Evolutionary conservation across 1,140 invertebrate species (phyloP).

Genomic region (Lerema accius): DNA sequence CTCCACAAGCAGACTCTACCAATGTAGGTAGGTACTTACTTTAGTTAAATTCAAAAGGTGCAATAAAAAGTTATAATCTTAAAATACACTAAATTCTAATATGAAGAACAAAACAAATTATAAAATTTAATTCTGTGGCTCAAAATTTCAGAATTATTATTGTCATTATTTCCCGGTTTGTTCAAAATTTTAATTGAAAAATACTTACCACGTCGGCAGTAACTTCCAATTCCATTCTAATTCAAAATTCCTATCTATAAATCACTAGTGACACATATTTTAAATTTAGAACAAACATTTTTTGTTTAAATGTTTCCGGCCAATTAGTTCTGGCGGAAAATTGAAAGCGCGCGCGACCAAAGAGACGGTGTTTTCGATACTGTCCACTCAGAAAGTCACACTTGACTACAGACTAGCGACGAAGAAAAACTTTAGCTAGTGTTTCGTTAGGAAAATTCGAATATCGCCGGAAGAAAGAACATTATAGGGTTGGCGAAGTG

Average conservation of each 20-base stretch:
- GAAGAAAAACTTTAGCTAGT: conserved; percentile 37
- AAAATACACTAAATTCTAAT: too few species aligned
- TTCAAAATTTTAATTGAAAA: too few species aligned
- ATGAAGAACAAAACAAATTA: too few species aligned
- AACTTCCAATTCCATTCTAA: conserved; percentile 60
- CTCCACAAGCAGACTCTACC: too few species aligned
- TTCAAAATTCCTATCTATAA: neutral
- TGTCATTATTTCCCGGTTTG: too few species aligned
- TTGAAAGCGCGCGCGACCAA: conserved; percentile 37
- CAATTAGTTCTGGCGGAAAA: conserved; percentile 4
- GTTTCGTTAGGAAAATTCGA: neutral
- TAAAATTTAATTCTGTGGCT: too few species aligned
- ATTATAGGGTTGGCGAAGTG: too few species aligned
- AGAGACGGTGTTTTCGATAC: conserved; percentile 40
- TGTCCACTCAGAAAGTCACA: conserved; percentile 40
- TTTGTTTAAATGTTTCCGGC: conserved; percentile 4
- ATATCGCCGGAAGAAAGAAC: too few species aligned
- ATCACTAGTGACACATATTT: neutral
- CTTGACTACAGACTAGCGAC: conserved; percentile 30
- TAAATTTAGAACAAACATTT: conserved; percentile 15
- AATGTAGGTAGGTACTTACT: too few species aligned
- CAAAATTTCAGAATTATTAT: too few species aligned
- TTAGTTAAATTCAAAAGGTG: too few species aligned
- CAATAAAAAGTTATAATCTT: too few species aligned
- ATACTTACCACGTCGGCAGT: conserved; percentile 67